Base-by-base conservation (phyloP, 2,888 invertebrate genomes). In the Eretmocerus hayati region DNA sequence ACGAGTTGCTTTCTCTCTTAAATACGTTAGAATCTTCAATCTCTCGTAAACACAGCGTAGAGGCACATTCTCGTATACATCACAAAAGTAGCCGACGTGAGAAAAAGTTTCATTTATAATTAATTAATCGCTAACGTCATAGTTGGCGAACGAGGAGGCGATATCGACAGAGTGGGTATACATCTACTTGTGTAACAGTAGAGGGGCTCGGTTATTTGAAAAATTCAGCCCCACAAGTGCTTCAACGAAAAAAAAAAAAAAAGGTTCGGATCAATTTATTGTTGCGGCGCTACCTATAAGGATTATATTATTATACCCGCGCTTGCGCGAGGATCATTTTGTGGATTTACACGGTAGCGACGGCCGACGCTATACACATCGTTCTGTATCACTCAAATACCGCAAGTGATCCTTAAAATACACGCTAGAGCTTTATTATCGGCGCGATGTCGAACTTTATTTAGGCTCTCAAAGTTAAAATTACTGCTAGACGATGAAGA, bases 381-480 rank as follows among this genome's bases (percentile, higher is more conserved):
- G 38, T n/a, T n/a, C n/a, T n/a, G n/a, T n/a, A n/a, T n/a, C n/a
- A n/a, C n/a, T n/a, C n/a, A n/a, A n/a, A n/a, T n/a, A n/a, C n/a
- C n/a, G n/a, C n/a, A n/a, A n/a, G n/a, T 26, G 8, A 26, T 11
- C 11, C 26, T 49, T 37, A 33, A 45, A 50, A 50, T 43, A 38
- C 19, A 22, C 33, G 21, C 18, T 32, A 35, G 16, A 4, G 13
- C 13, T 44, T 36, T 43, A 51, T 44, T 44, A 46, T 39, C 31
- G 40, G 33, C 33, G 8, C 33, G 26, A 9, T 15, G 38, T 48
- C 42, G 42, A 48, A 46, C 42, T 48, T 48, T 48, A 48, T 52
- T 52, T 42, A 46, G 46, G 52, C 42, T 18, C n/a, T n/a, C 22
- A 32, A 39, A 38, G 32, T 48, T 46, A 48, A 46, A 48, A 52